A percentile compares a stretch with the other conserved stretches of the same genome.
Conservation (phyloP, 2,113 vertebrate genomes). For the Strigops habroptila region DNA sequence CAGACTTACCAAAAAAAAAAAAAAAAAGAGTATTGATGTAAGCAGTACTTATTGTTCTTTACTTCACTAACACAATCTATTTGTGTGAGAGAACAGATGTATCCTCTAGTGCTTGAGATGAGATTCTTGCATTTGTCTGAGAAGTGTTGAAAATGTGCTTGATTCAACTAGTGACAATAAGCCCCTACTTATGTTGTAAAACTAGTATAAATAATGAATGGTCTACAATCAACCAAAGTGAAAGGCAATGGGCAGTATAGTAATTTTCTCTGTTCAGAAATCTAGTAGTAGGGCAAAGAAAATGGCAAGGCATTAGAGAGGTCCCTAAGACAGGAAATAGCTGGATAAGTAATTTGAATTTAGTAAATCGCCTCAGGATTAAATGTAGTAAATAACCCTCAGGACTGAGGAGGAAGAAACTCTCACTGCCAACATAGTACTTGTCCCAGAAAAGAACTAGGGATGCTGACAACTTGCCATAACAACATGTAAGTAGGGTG, state of each 20-base stretch:
- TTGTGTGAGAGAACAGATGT: not conserved
- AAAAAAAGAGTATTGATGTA: not conserved
- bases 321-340: not conserved
- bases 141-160: not conserved
- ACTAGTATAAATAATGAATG: not conserved
- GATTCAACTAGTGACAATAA: not conserved
- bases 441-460: not conserved
- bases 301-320: not conserved
- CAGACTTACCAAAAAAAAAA: fast-evolving
- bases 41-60: not conserved
- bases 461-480: not conserved
- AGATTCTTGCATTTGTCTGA: not conserved
- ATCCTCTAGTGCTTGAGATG: not conserved
- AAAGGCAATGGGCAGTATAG: not conserved
- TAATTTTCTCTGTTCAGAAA: not conserved
- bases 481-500: not conserved
- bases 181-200: not conserved
- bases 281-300: not conserved
- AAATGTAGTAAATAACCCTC: not conserved
- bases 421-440: not conserved
- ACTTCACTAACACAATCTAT: not conserved
- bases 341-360: not conserved
- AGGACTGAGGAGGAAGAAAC: not conserved
- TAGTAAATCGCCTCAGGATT: not conserved
- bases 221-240: not conserved